Percentiles rank a stretch among this genome's conserved stretches.
Evolutionary conservation across 2,113 vertebrate genomes (phyloP).

Genomic region (Oryzias woworae): DNA sequence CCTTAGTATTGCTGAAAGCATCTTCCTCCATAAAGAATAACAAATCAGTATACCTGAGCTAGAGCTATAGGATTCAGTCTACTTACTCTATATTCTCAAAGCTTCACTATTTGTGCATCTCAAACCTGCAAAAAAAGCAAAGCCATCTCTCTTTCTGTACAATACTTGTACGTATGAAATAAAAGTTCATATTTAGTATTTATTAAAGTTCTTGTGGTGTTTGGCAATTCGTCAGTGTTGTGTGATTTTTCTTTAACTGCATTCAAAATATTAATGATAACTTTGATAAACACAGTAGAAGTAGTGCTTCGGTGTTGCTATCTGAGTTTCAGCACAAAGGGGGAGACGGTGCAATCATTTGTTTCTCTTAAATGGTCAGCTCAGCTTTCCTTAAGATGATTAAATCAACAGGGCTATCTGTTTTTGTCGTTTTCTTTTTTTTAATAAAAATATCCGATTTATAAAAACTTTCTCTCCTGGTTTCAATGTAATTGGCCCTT

Average conservation of each 20-base stretch:
- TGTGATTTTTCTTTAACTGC: slow-evolving; percentile 50
- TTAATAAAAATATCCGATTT: too few relatives aligned
- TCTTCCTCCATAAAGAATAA: slow-evolving; percentile 34
- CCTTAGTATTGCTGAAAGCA: slow-evolving; percentile 34
- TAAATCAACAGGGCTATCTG: too few relatives aligned
- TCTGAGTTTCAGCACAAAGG: too few relatives aligned
- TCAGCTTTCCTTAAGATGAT: too few relatives aligned
- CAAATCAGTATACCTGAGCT: slow-evolving; percentile 64
- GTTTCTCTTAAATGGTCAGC: too few relatives aligned
- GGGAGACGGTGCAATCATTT: too few relatives aligned
- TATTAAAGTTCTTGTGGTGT: slow-evolving; percentile 92
- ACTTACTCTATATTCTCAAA: slow-evolving; percentile 58
- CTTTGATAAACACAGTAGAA: too few relatives aligned
- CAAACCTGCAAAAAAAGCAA: slow-evolving; percentile 74
- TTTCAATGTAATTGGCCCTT: too few relatives aligned
- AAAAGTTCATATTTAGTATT: slow-evolving; percentile 89
- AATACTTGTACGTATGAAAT: slow-evolving; percentile 88
- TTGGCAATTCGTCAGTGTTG: slow-evolving; percentile 81
- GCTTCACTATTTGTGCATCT: slow-evolving; percentile 65
- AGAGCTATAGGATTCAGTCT: slow-evolving; percentile 67
- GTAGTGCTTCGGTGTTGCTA: too few relatives aligned
- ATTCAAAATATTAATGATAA: too few relatives aligned
- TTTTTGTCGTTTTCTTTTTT: too few relatives aligned
- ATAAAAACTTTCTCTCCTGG: too few relatives aligned
- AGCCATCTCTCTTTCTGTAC: slow-evolving; percentile 78